Base-by-base conservation (phyloP, 2,797 vertebrate genomes). In the Leuciscus waleckii region DNA sequence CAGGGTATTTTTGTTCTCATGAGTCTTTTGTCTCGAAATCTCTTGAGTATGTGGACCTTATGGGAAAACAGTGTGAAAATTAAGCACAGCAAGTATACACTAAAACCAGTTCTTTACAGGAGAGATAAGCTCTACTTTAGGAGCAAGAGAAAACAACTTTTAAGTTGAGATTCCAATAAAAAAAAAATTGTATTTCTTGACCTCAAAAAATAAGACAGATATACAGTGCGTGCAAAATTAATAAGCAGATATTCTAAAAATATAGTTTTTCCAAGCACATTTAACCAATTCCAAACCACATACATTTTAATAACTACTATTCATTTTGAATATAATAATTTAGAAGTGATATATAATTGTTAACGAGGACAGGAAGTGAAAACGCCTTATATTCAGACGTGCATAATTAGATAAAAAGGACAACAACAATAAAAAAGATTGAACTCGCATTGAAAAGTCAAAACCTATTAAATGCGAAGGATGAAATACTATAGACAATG, bases 1-100 rank as follows among this genome's bases (percentile, higher is more conserved):
- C 68, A 61, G 7, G 37, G n/a, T 35, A 61, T 58, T 73, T 73
- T 73, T 82, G 6, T 82, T 73, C 75, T 61, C 54, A 3, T 61
- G 75, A 41, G 37, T 67, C 56, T 81, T 70, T 71, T 70, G 46
- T 71, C 67, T 51, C 26, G 1, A 14, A 83, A 35, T 51, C 71
- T 67, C 71, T 39, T n/a, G 82, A 76, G 71, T 32, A 75, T 17
- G 16, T 35, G 3, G 23, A 51, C 23, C 39, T 83, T 51, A 11
- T 32, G 70, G 41, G 3, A n/a, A 26, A 75, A 37, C 13, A 0
- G 11, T 29, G 19, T 83, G 21, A 41, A 54, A 68, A 26, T 29
- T 70, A 81, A 41, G 49, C 41, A 39, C 65, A 68, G 49, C 46
- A 56, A 71, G 35, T 11, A 54, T 19, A 37, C 29, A 26, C 4